A percentile compares a stretch with the other conserved stretches of the same genome.
Conservation (phyloP, 2,888 invertebrate genomes). For the Parapristionchus giblindavisi region DNA sequence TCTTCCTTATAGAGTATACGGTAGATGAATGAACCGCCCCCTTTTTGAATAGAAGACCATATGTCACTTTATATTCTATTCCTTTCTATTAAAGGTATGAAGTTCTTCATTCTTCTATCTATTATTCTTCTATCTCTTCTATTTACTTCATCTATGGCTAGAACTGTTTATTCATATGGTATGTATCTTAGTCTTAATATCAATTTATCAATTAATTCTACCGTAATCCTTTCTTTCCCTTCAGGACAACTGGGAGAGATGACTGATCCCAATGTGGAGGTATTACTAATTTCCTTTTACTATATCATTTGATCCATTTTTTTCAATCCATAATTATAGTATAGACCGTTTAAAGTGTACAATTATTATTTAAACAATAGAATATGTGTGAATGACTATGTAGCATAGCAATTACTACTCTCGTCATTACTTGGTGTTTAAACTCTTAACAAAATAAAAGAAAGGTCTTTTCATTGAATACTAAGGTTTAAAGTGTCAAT, state of each 20-base stretch:
- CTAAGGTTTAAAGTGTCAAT: too few relatives aligned
- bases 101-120: conserved; percentile 5
- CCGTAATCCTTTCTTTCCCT: neutral
- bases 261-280: conserved; percentile 3
- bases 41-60: too few relatives aligned
- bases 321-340: too few relatives aligned
- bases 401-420: too few relatives aligned
- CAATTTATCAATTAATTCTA: neutral
- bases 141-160: neutral
- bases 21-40: neutral
- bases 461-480: too few relatives aligned
- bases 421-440: too few relatives aligned
- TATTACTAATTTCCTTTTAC: neutral
- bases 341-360: too few relatives aligned
- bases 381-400: too few relatives aligned
- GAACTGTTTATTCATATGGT: conserved; percentile 2
- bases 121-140: neutral
- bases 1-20: conserved; percentile 9
- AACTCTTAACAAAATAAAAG: too few relatives aligned
- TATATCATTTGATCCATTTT: neutral
- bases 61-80: too few relatives aligned
- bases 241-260: neutral
- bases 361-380: too few relatives aligned
- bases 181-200: neutral
- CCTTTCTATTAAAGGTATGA: conserved; percentile 4